Conservation (phyloP, 1,140 invertebrate species). For the Pseudomyrmex flavicornis region DNA sequence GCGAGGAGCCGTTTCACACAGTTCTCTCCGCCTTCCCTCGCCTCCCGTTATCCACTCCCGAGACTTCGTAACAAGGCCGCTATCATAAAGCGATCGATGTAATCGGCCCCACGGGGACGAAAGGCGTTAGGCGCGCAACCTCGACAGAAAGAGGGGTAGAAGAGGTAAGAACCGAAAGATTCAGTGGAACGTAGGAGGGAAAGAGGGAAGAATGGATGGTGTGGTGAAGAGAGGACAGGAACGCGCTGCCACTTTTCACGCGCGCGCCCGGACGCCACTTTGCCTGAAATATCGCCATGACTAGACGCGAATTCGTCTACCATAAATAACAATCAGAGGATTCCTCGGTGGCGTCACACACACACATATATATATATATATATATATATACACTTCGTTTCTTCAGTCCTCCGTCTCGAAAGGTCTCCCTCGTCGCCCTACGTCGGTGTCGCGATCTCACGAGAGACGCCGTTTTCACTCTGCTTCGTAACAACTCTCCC, state of each 20-base stretch:
- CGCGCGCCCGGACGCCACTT: constrained; percentile 63
- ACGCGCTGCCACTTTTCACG: constrained; percentile 63
- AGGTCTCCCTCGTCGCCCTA: too few relatives aligned
- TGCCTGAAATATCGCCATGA: constrained; percentile 74
- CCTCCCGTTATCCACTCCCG: constrained; percentile 43
- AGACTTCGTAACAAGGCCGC: constrained; percentile 70
- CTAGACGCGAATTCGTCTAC: constrained; percentile 71
- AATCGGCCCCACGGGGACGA: constrained; percentile 67
- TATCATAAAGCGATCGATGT: constrained; percentile 77
- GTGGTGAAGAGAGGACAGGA: neutral
- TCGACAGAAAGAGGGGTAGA: neutral
- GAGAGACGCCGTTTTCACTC: constrained; percentile 19
- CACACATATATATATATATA: too few relatives aligned
- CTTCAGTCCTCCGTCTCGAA: too few relatives aligned
- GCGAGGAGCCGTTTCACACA: constrained; percentile 7
- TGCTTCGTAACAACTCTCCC: neutral
- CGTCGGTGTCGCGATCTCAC: neutral
- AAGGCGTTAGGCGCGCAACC: constrained; percentile 32
- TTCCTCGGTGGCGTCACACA: constrained; percentile 41
- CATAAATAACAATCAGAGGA: constrained; percentile 74
- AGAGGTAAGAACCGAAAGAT: constrained; percentile 43
- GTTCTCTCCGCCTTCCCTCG: neutral
- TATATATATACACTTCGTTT: too few relatives aligned
- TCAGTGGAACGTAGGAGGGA: constrained; percentile 36
- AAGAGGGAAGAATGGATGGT: too few relatives aligned